Conservation (phyloP, 2,113 vertebrate genomes). For the Marmota monax region DNA sequence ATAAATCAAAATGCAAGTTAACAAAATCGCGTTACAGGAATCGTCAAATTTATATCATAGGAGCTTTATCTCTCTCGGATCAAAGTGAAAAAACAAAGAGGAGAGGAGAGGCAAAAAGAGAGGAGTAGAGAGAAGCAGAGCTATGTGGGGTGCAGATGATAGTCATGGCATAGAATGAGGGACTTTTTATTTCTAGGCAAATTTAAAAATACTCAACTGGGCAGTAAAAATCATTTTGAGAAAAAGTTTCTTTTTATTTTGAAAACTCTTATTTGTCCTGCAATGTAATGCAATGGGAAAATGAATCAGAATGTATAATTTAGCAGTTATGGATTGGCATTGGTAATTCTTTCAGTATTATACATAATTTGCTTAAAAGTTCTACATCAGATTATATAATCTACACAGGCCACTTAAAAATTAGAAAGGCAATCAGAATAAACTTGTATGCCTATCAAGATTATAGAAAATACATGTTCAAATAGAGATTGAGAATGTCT, state of each 20-base stretch:
- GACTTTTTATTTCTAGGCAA: too few species aligned
- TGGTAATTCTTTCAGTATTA: not conserved
- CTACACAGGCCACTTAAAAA: not conserved
- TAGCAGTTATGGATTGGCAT: not conserved
- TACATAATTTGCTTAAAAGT: not conserved
- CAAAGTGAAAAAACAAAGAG: too few species aligned
- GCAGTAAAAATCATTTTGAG: not conserved
- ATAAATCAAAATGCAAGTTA: not conserved
- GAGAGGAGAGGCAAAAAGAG: too few species aligned
- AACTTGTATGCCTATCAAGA: not conserved
- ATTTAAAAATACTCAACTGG: not conserved
- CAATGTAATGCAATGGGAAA: not conserved
- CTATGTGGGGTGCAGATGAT: too few species aligned
- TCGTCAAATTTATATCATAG: not conserved
- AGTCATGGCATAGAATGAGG: too few species aligned
- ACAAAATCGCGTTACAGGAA: not conserved
- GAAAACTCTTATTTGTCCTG: not conserved
- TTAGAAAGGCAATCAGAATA: not conserved
- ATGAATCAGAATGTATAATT: not conserved
- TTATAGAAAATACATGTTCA: not conserved
- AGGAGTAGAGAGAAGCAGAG: too few species aligned
- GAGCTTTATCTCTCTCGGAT: too few species aligned
- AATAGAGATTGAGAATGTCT: not conserved
- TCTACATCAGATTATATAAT: not conserved
- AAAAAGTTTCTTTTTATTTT: constrained; percentile 38